Conservation (phyloP, 2,797 vertebrate species). For the Gastrophryne carolinensis region DNA sequence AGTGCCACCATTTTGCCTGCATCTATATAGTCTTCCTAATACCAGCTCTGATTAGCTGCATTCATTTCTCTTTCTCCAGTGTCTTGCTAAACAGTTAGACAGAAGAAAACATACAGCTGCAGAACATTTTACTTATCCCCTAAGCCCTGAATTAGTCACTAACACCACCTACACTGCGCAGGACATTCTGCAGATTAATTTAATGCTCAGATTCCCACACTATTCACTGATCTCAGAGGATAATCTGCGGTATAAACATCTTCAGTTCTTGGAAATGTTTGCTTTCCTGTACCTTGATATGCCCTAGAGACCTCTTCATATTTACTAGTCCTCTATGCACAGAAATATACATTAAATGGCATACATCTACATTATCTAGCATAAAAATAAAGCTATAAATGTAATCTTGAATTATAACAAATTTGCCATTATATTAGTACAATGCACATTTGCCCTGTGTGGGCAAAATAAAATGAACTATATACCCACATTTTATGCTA, state of each 20-base stretch:
- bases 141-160: constrained; percentile 16
- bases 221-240: neutral
- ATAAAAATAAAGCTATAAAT: too few relatives aligned
- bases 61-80: neutral
- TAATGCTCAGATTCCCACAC: constrained; percentile 14
- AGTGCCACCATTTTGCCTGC: too few relatives aligned
- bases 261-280: neutral
- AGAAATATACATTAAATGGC: neutral
- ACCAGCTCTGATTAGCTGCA: neutral
- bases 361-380: too few relatives aligned
- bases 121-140: constrained; percentile 3
- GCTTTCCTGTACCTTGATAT: constrained; percentile 17
- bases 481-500: too few relatives aligned
- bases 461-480: too few relatives aligned
- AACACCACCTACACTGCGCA: constrained; percentile 7
- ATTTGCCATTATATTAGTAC: too few relatives aligned
- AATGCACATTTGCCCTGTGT: too few relatives aligned
- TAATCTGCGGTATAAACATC: constrained; percentile 24
- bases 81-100: neutral
- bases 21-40: neutral
- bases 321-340: neutral
- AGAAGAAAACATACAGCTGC: neutral
- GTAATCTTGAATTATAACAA: too few relatives aligned
- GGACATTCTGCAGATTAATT: neutral
- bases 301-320: constrained; percentile 18